These are phyloP conservation scores for Epinephelus lanceolatus DNA, from an alignment of 2,113 vertebrate genomes.

Conservation along the genomic window DNA sequence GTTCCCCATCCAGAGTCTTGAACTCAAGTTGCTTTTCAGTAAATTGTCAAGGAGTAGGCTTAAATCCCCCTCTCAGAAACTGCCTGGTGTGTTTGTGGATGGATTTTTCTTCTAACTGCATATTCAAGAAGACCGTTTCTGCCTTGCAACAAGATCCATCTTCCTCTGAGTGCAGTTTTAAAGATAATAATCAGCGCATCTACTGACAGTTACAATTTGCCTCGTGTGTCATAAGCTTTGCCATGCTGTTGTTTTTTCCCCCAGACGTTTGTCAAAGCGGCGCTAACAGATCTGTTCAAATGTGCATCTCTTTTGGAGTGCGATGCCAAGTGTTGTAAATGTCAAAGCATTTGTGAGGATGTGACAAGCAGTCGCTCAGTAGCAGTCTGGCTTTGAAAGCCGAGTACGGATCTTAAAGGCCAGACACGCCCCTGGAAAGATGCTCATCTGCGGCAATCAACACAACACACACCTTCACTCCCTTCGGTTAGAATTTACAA, in stretches of 20 bases:
- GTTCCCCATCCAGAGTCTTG: neutral
- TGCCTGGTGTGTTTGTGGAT: neutral
- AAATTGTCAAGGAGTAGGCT: neutral
- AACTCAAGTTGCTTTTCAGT: neutral
- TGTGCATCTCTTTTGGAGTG: constrained; percentile 34
- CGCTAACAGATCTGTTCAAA: constrained; percentile 39
- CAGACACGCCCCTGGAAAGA: constrained; percentile 58
- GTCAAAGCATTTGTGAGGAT: constrained; percentile 68
- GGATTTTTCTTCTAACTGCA: constrained; percentile 18
- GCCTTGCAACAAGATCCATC: constrained; percentile 12
- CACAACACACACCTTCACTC: constrained; percentile 18
- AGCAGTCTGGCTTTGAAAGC: constrained; percentile 35
- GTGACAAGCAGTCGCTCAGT: constrained; percentile 36
- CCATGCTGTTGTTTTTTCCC: neutral
- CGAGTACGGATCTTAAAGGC: constrained; percentile 59
- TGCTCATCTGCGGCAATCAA: constrained; percentile 43
- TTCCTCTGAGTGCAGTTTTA: neutral
- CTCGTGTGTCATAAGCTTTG: neutral
- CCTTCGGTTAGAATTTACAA: neutral
- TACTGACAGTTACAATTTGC: neutral
- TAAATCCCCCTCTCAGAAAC: neutral
- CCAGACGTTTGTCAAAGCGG: constrained; percentile 29
- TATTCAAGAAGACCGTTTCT: constrained; percentile 6
- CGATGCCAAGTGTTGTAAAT: constrained; percentile 57
- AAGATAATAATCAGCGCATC: neutral